Conservation (phyloP, 2,888 invertebrate species). For the Aporophyla nigra region DNA sequence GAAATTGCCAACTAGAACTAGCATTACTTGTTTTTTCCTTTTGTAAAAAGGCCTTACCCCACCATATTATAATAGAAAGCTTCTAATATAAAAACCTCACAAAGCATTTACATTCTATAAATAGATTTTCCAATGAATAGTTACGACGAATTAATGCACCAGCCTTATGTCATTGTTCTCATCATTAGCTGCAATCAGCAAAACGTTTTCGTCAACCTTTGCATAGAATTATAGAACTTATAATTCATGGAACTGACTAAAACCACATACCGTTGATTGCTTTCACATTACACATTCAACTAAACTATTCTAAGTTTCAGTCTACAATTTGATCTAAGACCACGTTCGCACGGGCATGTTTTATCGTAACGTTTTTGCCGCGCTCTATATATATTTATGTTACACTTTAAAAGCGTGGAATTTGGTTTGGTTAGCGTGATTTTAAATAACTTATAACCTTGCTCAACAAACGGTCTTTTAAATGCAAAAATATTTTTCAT, state of each 20-base stretch:
- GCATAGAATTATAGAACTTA: background rate
- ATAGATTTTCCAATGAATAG: background rate
- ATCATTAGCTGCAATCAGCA: background rate
- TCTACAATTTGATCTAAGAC: background rate
- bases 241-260: background rate
- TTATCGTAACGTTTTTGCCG: background rate
- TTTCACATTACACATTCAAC: background rate
- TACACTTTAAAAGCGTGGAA: too few species aligned
- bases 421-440: too few species aligned
- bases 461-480: background rate
- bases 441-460: too few species aligned
- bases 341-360: background rate
- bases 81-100: background rate
- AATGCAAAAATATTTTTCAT: background rate
- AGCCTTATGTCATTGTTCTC: background rate
- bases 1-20: background rate
- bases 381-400: background rate
- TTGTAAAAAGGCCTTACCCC: background rate
- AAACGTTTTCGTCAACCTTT: background rate
- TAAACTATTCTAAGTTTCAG: background rate
- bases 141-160: background rate
- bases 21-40: background rate
- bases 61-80: background rate
- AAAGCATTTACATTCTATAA: background rate
- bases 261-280: too few species aligned